Base-by-base conservation (phyloP, 1,140 invertebrate species). In the Zophobas morio region DNA sequence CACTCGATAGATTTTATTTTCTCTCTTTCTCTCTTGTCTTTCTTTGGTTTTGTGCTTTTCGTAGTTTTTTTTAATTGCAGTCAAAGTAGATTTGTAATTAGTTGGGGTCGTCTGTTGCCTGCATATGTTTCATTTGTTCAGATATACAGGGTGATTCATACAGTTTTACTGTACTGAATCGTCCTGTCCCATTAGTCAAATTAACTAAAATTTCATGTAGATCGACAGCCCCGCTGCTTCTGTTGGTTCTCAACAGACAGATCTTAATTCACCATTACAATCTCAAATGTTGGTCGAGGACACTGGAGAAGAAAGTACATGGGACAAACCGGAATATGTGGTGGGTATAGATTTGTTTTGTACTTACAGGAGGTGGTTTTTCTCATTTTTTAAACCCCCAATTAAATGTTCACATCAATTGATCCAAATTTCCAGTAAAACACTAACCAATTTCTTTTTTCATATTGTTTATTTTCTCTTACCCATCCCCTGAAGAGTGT, bases 311-410 rank as follows among this genome's bases (percentile, higher is more conserved):
- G 49, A 66, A 20, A 39, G 3, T 37, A 57, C 70, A 36, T 82
- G 81, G 81, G 79, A 81, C 34, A 81, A 80, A 73, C 79, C 81
- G 32, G 77, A 80, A 42, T 82, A 75, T 80, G 77, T 81, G 33
- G 81, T 79, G 57, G 57, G 77, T 78, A 60, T 70, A 36, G 32
- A 72, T 56, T 6, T 70, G 46, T 39, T 47, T 36, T 40, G 56
- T 70, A n/a, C 40, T 63, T 6, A 42, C 49, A 8, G 3, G 1
- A 1, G 2, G 20, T 74, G 6, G 0, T 47, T 51, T 34, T 47
- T 6, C 8, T 74, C 0, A 71, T 6, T 20, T 47, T 6, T 34
- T 53, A 74, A 2, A 20, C 20, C 20, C 20, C 20, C 20, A 20
- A 20, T 20, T 20, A 20, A 20, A 20, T 20, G 0, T 20, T 20